Evolutionary conservation across 1,140 invertebrate species (phyloP).

Genomic region (Chironomus tepperi): DNA sequence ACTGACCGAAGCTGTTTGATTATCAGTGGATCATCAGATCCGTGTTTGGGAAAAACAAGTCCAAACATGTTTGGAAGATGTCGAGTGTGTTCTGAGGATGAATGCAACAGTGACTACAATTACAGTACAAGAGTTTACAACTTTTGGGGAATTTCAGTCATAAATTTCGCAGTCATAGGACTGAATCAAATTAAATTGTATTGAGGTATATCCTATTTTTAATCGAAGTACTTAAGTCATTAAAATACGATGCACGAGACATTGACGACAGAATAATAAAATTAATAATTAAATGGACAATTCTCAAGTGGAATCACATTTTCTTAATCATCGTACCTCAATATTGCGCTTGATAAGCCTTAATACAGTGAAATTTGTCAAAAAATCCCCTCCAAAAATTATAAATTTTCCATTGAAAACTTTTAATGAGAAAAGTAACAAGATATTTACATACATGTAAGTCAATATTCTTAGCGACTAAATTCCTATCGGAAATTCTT

Average conservation of each 20-base stretch:
- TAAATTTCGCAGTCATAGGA: neutral
- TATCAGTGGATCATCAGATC: neutral
- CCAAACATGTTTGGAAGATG: neutral
- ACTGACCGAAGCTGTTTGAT: neutral
- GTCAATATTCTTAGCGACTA: no score
- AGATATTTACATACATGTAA: neutral
- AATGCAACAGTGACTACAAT: neutral
- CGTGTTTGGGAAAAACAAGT: neutral
- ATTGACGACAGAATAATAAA: no score
- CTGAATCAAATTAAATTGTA: neutral
- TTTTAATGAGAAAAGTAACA: neutral
- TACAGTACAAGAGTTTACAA: neutral
- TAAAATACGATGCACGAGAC: no score
- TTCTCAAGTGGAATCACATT: neutral
- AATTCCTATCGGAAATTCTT: no score
- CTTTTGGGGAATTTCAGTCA: neutral
- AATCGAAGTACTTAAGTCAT: no score
- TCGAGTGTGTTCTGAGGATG: neutral
- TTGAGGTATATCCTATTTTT: no score
- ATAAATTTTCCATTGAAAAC: neutral
- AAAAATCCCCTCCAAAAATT: neutral
- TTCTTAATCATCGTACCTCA: neutral
- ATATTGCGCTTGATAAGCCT: no score
- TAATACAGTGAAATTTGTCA: no score
- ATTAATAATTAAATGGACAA: no score